Evolutionary conservation across 2,888 invertebrate genomes (phyloP), one percentile per base, ranked within the genome.

Genomic region (Mesorhabditis sp.): DNA sequence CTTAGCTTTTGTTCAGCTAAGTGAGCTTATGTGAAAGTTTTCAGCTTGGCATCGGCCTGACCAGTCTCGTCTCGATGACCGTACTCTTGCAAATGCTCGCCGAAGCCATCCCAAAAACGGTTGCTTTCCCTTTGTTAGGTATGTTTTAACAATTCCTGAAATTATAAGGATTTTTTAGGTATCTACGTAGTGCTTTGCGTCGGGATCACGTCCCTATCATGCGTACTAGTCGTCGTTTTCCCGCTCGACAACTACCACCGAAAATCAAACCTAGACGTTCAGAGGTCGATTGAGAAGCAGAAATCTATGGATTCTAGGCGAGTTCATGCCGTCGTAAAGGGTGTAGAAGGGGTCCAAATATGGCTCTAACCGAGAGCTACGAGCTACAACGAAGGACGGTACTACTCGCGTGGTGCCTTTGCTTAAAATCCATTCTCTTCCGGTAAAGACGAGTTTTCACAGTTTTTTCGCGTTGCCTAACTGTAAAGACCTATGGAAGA

Each of bases 11-110:
- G 50, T 50, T 50, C 6, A n/a, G n/a, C n/a, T n/a, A n/a, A n/a
- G n/a, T n/a, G 13, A 50, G 50, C 50, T 50, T 50, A 50, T 10
- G 50, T 50, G 6, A 50, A 50, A 50, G 50, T 13, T 50, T 50
- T 50, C n/a, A 50, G 58, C 58, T 50, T 50, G 58, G 58, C 7
- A 50, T 50, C 58, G 58, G 58, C n/a, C n/a, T 50, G n/a, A 50
- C 58, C 10, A 50, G 58, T 2, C n/a, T 50, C 10, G 58, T 50
- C 7, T 50, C 58, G 58, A 50, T 50, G 58, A 50, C 58, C 10
- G 58, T 50, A 13, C n/a, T 50, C 2, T 2, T 50, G 10, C 10
- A 50, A 10, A 10, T 50, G 7, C 58, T 50, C 1, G 7, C 58
- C 0, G n/a, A n/a, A 13, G 7, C 58, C 7, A 50, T 50, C 58